A percentile compares a stretch with the other conserved stretches of the same genome.
Conservation (phyloP, 23 tunicate genomes). For the Styela plicata region DNA sequence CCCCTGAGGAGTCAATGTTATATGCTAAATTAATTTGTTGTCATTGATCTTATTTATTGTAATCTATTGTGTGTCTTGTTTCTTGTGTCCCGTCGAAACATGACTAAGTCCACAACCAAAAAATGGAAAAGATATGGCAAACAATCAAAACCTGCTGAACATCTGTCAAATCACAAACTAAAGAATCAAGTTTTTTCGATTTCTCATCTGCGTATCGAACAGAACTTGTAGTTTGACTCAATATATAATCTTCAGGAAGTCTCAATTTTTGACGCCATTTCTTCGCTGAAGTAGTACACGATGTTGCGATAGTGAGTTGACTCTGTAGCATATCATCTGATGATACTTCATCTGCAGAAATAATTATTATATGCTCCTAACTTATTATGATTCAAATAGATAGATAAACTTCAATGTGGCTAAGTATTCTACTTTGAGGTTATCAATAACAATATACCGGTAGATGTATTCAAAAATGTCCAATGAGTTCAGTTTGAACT, state of each 20-base stretch:
- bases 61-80: no score
- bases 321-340: not conserved
- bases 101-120: no score
- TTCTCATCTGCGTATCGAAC: conserved; percentile 38
- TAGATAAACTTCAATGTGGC: no score
- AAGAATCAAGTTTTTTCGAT: conserved; percentile 25
- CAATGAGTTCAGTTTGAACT: no score
- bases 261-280: conserved; percentile 46
- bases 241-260: conserved; percentile 72
- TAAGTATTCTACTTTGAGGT: no score
- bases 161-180: conserved; percentile 46
- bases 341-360: conserved; percentile 6
- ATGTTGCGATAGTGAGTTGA: conserved; percentile 11
- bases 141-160: conserved; percentile 74
- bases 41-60: no score
- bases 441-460: no score
- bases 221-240: conserved; percentile 46
- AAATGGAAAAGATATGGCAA: no score
- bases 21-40: no score
- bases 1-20: no score
- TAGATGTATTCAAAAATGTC: no score
- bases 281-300: not conserved
- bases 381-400: not conserved
- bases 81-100: no score
- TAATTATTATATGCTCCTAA: not conserved